Conservation (phyloP, 2,113 vertebrate genomes). For the Nothoprocta pentlandii region DNA sequence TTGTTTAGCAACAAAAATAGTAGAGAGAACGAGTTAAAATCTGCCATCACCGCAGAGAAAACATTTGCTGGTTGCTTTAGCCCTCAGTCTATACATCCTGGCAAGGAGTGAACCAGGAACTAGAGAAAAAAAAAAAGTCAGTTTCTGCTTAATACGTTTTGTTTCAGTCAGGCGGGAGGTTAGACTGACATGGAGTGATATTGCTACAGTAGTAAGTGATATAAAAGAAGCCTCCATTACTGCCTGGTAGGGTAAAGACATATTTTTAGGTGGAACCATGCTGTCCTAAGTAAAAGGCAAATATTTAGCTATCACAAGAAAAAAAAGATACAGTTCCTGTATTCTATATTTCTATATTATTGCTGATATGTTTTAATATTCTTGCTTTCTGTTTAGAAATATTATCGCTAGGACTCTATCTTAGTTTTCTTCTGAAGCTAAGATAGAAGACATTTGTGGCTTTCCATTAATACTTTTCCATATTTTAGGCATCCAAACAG, state of each 20-base stretch:
- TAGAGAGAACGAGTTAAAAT: background rate
- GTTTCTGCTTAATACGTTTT: background rate
- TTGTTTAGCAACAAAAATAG: background rate
- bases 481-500: background rate
- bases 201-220: background rate
- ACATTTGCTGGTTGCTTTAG: background rate
- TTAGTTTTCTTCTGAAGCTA: slow-evolving; percentile 45
- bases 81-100: background rate
- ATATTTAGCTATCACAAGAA: background rate
- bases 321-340: background rate
- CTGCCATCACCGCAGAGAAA: background rate
- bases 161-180: background rate
- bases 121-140: background rate
- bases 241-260: background rate
- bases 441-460: slow-evolving; percentile 54
- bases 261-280: background rate
- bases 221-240: background rate
- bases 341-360: background rate
- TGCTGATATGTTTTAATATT: background rate
- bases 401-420: background rate
- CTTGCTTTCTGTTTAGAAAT: slow-evolving; percentile 5
- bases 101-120: background rate
- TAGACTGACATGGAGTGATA: background rate
- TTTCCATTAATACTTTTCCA: background rate
- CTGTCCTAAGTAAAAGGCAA: background rate